Percentiles rank a stretch among this genome's conserved stretches.
Evolutionary conservation across 92 coral and sea anemone genomes (phyloP).

Genomic region (Epizoanthus rinbou): DNA sequence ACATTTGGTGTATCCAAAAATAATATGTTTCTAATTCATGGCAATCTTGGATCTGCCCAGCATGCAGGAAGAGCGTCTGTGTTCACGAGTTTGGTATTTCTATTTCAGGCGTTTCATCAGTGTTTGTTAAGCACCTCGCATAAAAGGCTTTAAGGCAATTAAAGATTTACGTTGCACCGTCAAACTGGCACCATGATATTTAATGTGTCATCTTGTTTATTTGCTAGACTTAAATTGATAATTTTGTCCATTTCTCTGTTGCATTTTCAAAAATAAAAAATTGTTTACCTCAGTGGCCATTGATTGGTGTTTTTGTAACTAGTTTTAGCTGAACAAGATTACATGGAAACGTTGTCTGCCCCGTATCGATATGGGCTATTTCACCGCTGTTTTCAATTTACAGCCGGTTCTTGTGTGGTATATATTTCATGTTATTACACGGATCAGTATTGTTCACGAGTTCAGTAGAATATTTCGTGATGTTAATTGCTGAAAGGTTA

Average conservation of each 20-base stretch:
- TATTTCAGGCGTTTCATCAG: constrained; percentile 35
- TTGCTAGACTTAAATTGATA: constrained; percentile 17
- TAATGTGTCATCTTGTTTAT: constrained; percentile 40
- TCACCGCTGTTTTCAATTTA: constrained; percentile 22
- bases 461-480: neutral
- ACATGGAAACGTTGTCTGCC: neutral
- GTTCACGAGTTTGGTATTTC: neutral
- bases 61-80: neutral
- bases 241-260: constrained; percentile 9
- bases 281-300: neutral
- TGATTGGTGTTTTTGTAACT: constrained; percentile 1
- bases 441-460: neutral
- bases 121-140: constrained; percentile 27
- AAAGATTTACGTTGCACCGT: constrained; percentile 29
- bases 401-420: constrained; percentile 15
- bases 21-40: no score
- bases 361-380: neutral
- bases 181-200: constrained; percentile 36
- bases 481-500: constrained; percentile 23
- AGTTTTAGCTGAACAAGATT: neutral
- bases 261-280: constrained; percentile 25
- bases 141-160: constrained; percentile 24
- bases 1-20: no score
- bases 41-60: neutral
- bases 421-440: constrained; percentile 2